phyloP scores from a whole-genome alignment of 1,140 invertebrate genomes.

The Berghia stephanieae region DNA sequence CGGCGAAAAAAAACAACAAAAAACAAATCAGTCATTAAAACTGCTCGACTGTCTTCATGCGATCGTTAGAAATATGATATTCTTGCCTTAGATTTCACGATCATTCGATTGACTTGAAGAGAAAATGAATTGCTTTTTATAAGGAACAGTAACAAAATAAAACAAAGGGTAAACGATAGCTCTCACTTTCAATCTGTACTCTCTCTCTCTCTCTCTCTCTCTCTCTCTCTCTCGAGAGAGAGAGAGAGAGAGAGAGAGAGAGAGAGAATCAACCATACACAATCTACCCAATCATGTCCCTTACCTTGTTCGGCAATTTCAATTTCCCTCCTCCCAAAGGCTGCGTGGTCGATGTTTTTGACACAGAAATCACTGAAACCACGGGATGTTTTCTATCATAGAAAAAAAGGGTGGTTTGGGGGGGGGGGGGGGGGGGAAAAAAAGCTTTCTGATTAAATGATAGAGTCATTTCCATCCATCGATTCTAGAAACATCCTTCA shows the following conservation, averaged over 20 bases:
- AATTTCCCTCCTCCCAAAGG: conserved; percentile 93
- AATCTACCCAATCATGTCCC: not conserved
- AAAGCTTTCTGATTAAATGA: not conserved
- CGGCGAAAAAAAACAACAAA: too few relatives aligned
- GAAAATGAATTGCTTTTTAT: too few relatives aligned
- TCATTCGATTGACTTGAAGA: too few relatives aligned
- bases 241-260: conserved; percentile 17
- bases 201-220: not conserved
- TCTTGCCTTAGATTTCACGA: too few relatives aligned
- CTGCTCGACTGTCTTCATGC: too few relatives aligned
- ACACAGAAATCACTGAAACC: conserved; percentile 90
- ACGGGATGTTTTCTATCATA: conserved; percentile 76
- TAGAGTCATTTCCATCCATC: too few relatives aligned
- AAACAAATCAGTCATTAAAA: too few relatives aligned
- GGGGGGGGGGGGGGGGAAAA: not conserved
- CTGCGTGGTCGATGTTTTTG: conserved; percentile 88
- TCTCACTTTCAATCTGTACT: not conserved
- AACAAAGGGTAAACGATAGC: too few relatives aligned
- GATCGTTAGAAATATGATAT: too few relatives aligned
- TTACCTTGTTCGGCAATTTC: conserved; percentile 96
- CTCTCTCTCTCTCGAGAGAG: not conserved
- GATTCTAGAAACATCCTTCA: too few relatives aligned
- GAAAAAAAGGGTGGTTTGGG: not conserved
- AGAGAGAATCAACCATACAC: conserved; percentile 14
- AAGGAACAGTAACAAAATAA: too few relatives aligned